Evolutionary conservation across 2,113 vertebrate genomes (phyloP).

Genomic region (Martes martes): DNA sequence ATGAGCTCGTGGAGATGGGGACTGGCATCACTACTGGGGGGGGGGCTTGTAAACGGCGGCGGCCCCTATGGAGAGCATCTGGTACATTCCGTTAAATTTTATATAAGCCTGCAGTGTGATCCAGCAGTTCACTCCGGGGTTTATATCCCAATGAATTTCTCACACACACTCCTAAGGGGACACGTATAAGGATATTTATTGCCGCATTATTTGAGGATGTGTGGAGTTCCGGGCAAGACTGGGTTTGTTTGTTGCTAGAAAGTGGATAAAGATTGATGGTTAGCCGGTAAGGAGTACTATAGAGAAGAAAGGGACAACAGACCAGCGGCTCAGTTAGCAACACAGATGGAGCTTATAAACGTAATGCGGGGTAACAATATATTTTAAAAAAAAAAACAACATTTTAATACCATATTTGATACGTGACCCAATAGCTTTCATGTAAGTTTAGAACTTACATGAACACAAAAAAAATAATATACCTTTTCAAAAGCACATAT

Average conservation of each 20-base stretch:
- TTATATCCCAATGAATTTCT: neutral
- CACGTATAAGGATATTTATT: neutral
- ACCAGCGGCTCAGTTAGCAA: neutral
- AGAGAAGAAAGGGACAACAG: neutral
- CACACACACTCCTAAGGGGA: neutral
- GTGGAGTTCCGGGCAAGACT: neutral
- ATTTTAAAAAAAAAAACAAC: neutral
- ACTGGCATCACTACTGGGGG: neutral
- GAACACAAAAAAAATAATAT: neutral
- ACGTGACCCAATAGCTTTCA: neutral
- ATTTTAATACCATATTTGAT: neutral
- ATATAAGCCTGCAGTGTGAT: neutral
- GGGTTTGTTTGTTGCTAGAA: neutral
- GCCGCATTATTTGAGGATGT: neutral
- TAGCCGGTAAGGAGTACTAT: too few species aligned
- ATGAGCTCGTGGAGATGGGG: neutral
- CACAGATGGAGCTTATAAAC: neutral
- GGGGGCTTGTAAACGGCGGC: neutral
- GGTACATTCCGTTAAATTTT: neutral
- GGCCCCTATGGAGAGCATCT: neutral
- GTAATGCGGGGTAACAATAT: neutral
- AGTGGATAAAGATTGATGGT: neutral
- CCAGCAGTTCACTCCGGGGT: neutral
- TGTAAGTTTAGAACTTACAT: neutral
- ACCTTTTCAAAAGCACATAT: neutral